These are phyloP conservation scores for Grus americana DNA, from an alignment of 2,113 vertebrate genomes.

Conservation along the genomic window DNA sequence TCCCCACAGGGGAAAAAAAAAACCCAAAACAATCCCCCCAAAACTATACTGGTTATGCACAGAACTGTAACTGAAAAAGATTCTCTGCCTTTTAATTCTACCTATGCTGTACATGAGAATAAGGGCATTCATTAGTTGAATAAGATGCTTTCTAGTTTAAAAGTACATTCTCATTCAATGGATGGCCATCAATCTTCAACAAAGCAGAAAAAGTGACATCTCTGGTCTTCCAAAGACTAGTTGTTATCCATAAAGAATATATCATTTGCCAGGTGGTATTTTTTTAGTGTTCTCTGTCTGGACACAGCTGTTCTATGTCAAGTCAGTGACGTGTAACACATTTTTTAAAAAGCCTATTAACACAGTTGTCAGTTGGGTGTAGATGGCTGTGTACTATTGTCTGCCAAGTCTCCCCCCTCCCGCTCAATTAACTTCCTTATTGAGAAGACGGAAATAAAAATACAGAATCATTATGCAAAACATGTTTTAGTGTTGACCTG, in stretches of 20 bases:
- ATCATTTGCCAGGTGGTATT: conserved; percentile 45
- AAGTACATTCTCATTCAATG: not conserved
- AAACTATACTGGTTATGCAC: not conserved
- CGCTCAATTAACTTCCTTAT: conserved; percentile 40
- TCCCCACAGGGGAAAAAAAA: not conserved
- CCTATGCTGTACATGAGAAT: not conserved
- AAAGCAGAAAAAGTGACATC: conserved; percentile 4
- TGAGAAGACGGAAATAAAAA: conserved; percentile 63
- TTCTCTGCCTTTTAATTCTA: not conserved
- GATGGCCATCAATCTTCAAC: conserved; percentile 31
- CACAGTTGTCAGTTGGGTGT: conserved; percentile 52
- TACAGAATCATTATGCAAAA: conserved; percentile 50
- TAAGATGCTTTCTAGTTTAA: conserved; percentile 19
- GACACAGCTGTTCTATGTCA: conserved; percentile 58
- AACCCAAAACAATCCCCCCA: not conserved
- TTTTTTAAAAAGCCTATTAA: conserved; percentile 63
- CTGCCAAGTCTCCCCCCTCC: conserved; percentile 55
- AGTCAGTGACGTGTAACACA: conserved; percentile 55
- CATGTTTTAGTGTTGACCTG: conserved; percentile 48
- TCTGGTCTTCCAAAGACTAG: conserved; percentile 12
- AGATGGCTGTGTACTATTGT: conserved; percentile 46
- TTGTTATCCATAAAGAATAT: not conserved
- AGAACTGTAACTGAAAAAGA: not conserved
- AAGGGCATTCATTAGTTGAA: not conserved
- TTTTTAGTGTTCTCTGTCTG: conserved; percentile 40